Conservation (phyloP, 2,888 invertebrate genomes). For the Amphipyra berbera region DNA sequence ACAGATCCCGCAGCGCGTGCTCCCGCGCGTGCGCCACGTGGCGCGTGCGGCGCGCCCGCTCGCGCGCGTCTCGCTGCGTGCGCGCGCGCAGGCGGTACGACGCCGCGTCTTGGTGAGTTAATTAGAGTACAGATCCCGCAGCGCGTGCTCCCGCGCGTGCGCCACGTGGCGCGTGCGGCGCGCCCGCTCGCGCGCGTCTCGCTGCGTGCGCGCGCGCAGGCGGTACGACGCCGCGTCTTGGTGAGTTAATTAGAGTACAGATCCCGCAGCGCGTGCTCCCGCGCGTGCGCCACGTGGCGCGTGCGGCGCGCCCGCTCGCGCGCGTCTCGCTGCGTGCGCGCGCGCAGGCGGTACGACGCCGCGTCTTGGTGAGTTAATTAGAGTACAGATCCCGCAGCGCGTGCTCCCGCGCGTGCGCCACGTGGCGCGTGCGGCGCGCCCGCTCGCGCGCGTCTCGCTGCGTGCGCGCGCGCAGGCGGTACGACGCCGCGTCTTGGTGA, state of each 20-base stretch:
- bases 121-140: conserved; percentile 72
- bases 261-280: conserved; percentile 80
- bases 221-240: conserved; percentile 70
- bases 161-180: conserved; percentile 75
- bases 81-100: conserved; percentile 72
- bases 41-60: conserved; percentile 71
- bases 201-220: conserved; percentile 71
- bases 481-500: conserved; percentile 68
- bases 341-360: conserved; percentile 68
- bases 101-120: conserved; percentile 65
- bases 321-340: conserved; percentile 73
- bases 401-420: conserved; percentile 77
- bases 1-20: conserved; percentile 78
- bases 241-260: conserved; percentile 42
- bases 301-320: conserved; percentile 73
- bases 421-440: conserved; percentile 73
- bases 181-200: conserved; percentile 74
- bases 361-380: conserved; percentile 71
- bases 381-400: conserved; percentile 75
- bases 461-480: conserved; percentile 72
- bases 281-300: conserved; percentile 75
- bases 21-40: conserved; percentile 77
- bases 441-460: conserved; percentile 73
- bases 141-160: conserved; percentile 75
- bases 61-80: conserved; percentile 72